Evolutionary conservation across 2,888 invertebrate genomes (phyloP).

Genomic region (Trypoxylon attenuatum): DNA sequence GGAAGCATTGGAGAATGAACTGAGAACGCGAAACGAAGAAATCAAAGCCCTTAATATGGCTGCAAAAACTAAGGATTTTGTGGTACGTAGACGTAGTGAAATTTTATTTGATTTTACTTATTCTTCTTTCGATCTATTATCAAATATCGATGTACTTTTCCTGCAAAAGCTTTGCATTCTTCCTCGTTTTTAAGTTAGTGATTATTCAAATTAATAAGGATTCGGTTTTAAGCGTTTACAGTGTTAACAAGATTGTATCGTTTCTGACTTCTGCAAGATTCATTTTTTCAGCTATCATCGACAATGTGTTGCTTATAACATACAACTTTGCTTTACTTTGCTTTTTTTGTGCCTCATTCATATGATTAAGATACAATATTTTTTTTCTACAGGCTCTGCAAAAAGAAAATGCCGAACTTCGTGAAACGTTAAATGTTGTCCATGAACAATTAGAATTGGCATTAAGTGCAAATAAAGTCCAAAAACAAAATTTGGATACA

Average conservation of each 20-base stretch:
- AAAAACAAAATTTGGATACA: constrained; percentile 86
- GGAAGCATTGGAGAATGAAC: constrained; percentile 87
- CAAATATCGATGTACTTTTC: too few species aligned
- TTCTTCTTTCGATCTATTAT: background rate
- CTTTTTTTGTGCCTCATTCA: background rate
- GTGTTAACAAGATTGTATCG: background rate
- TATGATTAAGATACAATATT: constrained; percentile 14
- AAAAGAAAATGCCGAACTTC: constrained; percentile 81
- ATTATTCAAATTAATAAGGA: too few species aligned
- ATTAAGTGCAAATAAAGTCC: constrained; percentile 87
- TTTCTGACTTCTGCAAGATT: background rate
- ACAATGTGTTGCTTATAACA: too few species aligned
- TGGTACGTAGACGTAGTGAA: constrained; percentile 58
- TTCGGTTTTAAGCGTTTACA: too few species aligned
- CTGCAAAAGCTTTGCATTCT: too few species aligned
- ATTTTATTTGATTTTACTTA: background rate
- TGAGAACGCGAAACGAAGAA: constrained; percentile 90
- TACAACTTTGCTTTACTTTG: too few species aligned
- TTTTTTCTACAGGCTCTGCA: constrained; percentile 75
- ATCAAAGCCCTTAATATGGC: constrained; percentile 78
- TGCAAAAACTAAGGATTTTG: constrained; percentile 71
- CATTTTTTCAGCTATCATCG: too few species aligned
- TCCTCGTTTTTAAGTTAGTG: too few species aligned
- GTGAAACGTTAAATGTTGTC: constrained; percentile 82
- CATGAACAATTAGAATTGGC: constrained; percentile 88